phyloP scores from a whole-genome alignment of 2,888 invertebrate species.

The Hylaea fasciaria region DNA sequence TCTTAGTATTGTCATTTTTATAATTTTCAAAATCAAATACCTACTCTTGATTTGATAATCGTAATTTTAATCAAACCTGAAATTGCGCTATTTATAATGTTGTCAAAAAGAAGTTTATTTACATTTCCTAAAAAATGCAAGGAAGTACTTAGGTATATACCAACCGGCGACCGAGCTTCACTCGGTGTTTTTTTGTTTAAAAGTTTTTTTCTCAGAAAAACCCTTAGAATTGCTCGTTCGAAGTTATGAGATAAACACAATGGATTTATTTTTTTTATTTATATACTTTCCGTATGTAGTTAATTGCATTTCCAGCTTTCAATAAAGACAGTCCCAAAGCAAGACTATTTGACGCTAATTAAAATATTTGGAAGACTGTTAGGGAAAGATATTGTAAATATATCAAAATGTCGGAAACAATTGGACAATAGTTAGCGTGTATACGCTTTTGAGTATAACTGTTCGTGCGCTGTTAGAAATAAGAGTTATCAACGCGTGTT shows the following conservation, averaged over 20 bases:
- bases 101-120: background rate
- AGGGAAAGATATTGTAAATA: slow-evolving; percentile 32
- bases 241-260: no score
- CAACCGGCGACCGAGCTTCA: no score
- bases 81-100: background rate
- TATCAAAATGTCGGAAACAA: slow-evolving; percentile 37
- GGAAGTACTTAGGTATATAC: no score
- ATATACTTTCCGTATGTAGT: no score
- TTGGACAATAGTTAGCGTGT: slow-evolving; percentile 57
- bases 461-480: slow-evolving; percentile 52
- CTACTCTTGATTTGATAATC: slow-evolving; percentile 3
- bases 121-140: no score
- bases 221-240: no score
- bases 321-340: background rate
- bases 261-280: background rate
- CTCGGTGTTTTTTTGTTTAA: no score
- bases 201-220: no score
- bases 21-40: background rate
- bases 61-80: background rate
- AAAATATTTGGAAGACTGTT: slow-evolving; percentile 44
- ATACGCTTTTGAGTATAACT: slow-evolving; percentile 52
- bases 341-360: slow-evolving; percentile 12
- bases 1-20: background rate
- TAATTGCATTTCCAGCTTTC: background rate
- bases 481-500: slow-evolving; percentile 49